A percentile compares a stretch with the other conserved stretches of the same genome.
Evolutionary conservation across 1,140 invertebrate species (phyloP).

Genomic region (Leptopilina clavipes): DNA sequence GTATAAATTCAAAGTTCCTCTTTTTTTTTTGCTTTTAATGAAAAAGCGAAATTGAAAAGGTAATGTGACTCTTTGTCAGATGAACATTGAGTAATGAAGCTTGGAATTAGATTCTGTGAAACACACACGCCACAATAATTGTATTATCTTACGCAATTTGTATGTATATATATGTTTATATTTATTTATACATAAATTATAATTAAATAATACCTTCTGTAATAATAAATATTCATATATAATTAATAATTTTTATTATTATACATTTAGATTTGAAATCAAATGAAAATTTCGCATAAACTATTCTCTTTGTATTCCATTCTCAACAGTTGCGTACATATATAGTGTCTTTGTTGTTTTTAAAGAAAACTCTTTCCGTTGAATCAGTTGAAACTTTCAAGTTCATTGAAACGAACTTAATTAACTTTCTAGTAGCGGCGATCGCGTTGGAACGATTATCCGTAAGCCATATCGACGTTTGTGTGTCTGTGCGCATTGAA

Average conservation of each 20-base stretch:
- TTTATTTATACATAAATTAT: too few species aligned
- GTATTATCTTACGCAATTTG: background rate
- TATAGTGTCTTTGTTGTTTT: background rate
- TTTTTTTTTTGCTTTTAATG: background rate
- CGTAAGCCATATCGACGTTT: conserved; percentile 42
- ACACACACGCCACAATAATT: background rate
- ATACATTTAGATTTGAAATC: too few species aligned
- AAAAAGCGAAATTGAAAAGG: background rate
- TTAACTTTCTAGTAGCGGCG: conserved; percentile 53
- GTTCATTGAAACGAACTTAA: conserved; percentile 63
- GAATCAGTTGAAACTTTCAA: conserved; percentile 49
- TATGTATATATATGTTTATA: too few species aligned
- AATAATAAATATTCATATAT: too few species aligned
- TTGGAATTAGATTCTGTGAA: background rate
- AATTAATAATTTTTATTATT: too few species aligned
- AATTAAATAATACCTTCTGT: too few species aligned
- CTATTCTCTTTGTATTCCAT: background rate
- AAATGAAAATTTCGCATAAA: too few species aligned
- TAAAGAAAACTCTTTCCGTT: conserved; percentile 43
- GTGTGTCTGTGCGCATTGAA: background rate
- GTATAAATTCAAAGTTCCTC: background rate
- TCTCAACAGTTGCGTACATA: background rate
- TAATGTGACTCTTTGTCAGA: background rate
- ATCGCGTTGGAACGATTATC: conserved; percentile 46
- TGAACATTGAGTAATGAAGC: background rate